Percentiles rank a stretch among this genome's conserved stretches.
Evolutionary conservation across 1,140 invertebrate species (phyloP).

Genomic region (Rhynchophorus ferrugineus): DNA sequence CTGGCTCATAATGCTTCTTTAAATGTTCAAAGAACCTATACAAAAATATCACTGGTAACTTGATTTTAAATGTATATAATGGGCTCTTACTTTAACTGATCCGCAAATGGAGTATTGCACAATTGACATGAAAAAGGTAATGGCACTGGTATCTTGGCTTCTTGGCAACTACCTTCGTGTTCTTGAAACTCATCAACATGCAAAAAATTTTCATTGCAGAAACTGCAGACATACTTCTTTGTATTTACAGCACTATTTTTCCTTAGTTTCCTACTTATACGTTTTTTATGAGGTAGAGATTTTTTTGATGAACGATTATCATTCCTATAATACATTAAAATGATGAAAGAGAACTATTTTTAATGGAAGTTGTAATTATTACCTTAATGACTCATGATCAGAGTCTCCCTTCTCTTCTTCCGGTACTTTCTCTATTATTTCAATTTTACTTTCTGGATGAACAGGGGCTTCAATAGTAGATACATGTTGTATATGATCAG

Average conservation of each 20-base stretch:
- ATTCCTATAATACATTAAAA: conserved; percentile 31
- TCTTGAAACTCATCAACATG: conserved; percentile 33
- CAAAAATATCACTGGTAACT: not conserved
- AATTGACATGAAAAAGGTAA: conserved; percentile 56
- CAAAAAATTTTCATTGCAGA: conserved; percentile 33
- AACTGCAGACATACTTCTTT: conserved; percentile 28
- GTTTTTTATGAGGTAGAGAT: conserved; percentile 59
- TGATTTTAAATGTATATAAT: not conserved
- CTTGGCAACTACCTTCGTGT: conserved; percentile 35
- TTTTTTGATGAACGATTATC: conserved; percentile 44
- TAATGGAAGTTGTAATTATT: not conserved
- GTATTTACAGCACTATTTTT: conserved; percentile 35
- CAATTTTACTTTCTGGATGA: conserved; percentile 17
- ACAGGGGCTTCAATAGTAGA: conserved; percentile 2
- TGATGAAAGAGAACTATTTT: not conserved
- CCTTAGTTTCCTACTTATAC: conserved; percentile 55
- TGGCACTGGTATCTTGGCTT: conserved; percentile 31
- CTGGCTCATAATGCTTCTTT: conserved; percentile 69
- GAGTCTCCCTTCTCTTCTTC: conserved; percentile 36
- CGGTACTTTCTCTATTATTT: conserved; percentile 30
- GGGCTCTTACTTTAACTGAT: conserved; percentile 49
- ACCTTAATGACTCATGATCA: conserved; percentile 30
- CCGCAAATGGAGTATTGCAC: conserved; percentile 53
- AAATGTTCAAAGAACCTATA: conserved; percentile 69
- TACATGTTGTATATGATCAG: conserved; percentile 14